Percentiles rank a stretch among this genome's conserved stretches.
phyloP scores from a whole-genome alignment of 2,888 invertebrate species.

The Cryptus armator region DNA sequence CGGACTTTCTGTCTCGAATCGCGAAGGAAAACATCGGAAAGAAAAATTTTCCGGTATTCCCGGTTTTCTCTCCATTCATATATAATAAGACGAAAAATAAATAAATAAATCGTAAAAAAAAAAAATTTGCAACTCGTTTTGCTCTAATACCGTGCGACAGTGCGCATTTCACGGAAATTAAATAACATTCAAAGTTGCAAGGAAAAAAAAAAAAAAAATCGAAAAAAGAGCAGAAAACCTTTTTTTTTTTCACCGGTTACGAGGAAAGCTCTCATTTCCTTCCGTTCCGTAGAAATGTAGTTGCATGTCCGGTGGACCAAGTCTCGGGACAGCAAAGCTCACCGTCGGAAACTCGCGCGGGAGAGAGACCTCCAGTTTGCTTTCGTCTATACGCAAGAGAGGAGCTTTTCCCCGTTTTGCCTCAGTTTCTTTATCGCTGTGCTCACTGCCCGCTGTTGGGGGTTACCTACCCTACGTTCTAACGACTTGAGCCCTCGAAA shows the following conservation, averaged over 20 bases:
- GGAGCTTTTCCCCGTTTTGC: conserved; percentile 50
- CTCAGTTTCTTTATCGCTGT: conserved; percentile 46
- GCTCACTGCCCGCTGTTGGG: conserved; percentile 25
- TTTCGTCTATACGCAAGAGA: conserved; percentile 14
- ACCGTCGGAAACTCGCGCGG: conserved; percentile 24
- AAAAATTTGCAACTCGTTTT: too few relatives aligned
- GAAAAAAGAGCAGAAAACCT: not conserved
- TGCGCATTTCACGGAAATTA: not conserved
- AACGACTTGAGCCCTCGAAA: conserved; percentile 52
- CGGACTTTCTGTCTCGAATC: not conserved
- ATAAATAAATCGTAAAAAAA: too few relatives aligned
- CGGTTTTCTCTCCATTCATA: not conserved
- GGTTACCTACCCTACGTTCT: conserved; percentile 20
- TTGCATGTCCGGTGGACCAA: conserved; percentile 29
- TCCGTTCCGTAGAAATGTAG: not conserved
- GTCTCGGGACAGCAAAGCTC: not conserved
- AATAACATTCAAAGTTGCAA: not conserved
- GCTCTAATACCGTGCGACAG: too few relatives aligned
- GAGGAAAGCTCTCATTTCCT: not conserved
- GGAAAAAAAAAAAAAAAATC: not conserved
- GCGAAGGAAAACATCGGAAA: not conserved
- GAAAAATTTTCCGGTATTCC: not conserved
- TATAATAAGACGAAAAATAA: not conserved
- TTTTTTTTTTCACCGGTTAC: not conserved
- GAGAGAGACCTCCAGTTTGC: not conserved